Conservation (phyloP, 2,888 invertebrate genomes). For the Callosobruchus maculatus region DNA sequence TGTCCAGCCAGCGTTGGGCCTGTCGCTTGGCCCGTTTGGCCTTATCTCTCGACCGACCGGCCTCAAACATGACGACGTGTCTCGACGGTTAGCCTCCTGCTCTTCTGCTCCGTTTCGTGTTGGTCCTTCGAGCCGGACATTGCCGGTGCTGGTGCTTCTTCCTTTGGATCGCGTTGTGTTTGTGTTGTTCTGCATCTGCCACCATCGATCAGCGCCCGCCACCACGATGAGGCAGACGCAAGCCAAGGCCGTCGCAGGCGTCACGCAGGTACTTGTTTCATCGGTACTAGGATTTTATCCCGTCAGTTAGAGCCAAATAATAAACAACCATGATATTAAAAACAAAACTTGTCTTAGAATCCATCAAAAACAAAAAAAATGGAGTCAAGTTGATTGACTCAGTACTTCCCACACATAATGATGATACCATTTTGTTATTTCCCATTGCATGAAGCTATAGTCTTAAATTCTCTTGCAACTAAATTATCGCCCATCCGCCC, state of each 20-base stretch:
- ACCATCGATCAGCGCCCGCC: background rate
- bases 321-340: too few species aligned
- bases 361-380: too few species aligned
- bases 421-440: too few species aligned
- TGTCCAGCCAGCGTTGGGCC: slow-evolving; percentile 1
- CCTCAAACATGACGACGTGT: background rate
- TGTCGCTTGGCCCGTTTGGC: background rate
- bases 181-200: background rate
- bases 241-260: slow-evolving; percentile 31
- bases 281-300: too few species aligned
- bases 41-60: background rate
- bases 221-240: slow-evolving; percentile 29
- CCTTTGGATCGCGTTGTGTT: slow-evolving; percentile 9
- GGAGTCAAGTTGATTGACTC: too few species aligned
- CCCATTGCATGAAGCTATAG: too few species aligned
- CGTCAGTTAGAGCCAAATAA: too few species aligned
- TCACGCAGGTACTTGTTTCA: slow-evolving; percentile 15
- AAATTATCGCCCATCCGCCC: too few species aligned
- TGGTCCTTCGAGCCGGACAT: slow-evolving; percentile 12
- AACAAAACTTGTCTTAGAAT: too few species aligned
- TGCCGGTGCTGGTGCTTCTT: background rate
- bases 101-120: background rate
- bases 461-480: too few species aligned
- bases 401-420: too few species aligned
- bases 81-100: background rate